These are phyloP conservation scores for Microcebus ravelobensis DNA, from an alignment of 2,113 vertebrate species.

Conservation along the genomic window DNA sequence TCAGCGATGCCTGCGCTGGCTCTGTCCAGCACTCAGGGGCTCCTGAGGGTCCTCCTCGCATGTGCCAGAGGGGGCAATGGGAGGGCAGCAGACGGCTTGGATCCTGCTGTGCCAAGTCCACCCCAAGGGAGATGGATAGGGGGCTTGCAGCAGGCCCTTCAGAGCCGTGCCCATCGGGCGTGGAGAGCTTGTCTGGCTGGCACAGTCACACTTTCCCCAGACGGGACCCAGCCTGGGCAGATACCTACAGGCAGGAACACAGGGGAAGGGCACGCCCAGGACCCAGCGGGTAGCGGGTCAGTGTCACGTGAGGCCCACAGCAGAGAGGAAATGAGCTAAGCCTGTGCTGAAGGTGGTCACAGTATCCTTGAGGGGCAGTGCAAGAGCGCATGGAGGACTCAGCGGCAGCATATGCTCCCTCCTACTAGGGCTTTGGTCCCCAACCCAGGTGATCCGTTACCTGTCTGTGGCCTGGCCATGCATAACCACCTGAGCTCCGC, in stretches of 20 bases:
- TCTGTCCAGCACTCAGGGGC: constrained; percentile 4
- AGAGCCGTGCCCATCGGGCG: fast-evolving
- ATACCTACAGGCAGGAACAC: not conserved
- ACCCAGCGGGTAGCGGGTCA: not conserved
- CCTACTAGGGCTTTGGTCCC: not conserved
- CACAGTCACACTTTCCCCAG: not conserved
- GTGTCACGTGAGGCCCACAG: not conserved
- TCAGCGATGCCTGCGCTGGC: not conserved
- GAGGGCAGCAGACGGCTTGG: not conserved
- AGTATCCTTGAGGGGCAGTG: not conserved
- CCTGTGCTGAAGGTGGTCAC: not conserved
- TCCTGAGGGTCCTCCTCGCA: not conserved
- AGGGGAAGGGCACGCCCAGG: not conserved
- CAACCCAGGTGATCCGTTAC: too few relatives aligned
- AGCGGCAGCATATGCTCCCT: not conserved
- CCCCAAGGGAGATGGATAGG: not conserved
- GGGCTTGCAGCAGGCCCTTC: not conserved
- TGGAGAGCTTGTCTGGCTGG: not conserved
- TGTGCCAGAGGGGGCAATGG: not conserved
- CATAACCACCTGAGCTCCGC: too few relatives aligned
- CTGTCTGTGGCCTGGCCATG: too few relatives aligned
- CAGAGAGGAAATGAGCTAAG: not conserved
- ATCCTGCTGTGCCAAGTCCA: not conserved
- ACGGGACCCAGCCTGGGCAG: not conserved
- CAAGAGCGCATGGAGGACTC: not conserved